Evolutionary conservation across 2,113 vertebrate genomes (phyloP).

Genomic region (Thalassoma bifasciatum): DNA sequence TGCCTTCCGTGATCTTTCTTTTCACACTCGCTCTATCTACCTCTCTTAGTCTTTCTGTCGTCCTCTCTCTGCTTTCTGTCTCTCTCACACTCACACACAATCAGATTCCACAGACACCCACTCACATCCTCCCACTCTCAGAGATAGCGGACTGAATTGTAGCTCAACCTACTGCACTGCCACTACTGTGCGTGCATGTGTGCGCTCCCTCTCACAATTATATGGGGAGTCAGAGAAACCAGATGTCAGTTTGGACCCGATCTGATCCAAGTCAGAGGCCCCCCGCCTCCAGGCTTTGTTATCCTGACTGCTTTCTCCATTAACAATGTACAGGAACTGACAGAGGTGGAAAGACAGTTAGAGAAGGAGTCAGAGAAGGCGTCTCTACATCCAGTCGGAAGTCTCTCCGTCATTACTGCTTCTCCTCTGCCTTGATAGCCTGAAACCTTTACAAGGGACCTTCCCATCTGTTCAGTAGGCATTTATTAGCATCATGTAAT

Average conservation of each 20-base stretch:
- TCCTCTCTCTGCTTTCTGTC: slow-evolving; percentile 49
- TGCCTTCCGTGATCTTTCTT: neutral
- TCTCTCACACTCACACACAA: slow-evolving; percentile 43
- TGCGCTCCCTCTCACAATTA: slow-evolving; percentile 60
- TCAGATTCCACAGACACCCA: slow-evolving; percentile 48
- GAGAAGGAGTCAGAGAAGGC: slow-evolving; percentile 9
- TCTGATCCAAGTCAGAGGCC: slow-evolving; percentile 42
- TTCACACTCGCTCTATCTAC: neutral
- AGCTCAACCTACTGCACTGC: neutral
- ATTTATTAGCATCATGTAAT: slow-evolving; percentile 56
- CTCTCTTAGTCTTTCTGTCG: slow-evolving; percentile 10
- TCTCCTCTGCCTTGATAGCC: slow-evolving; percentile 3
- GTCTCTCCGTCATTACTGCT: slow-evolving; percentile 24
- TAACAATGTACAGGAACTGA: slow-evolving; percentile 33
- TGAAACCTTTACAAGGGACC: slow-evolving; percentile 46
- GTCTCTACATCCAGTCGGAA: slow-evolving; percentile 13
- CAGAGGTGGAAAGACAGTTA: slow-evolving; percentile 40
- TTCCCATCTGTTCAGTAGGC: slow-evolving; percentile 48
- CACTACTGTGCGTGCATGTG: slow-evolving; percentile 18
- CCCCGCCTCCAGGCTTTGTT: slow-evolving; percentile 47
- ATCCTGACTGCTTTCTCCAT: slow-evolving; percentile 68
- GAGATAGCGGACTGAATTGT: slow-evolving; percentile 29
- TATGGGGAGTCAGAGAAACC: slow-evolving; percentile 65
- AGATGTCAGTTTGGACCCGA: slow-evolving; percentile 71
- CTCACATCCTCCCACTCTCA: slow-evolving; percentile 30